phyloP scores from a whole-genome alignment of 30 jellyfish, hydroid and myxozoan species.

The Mastigias papua region DNA sequence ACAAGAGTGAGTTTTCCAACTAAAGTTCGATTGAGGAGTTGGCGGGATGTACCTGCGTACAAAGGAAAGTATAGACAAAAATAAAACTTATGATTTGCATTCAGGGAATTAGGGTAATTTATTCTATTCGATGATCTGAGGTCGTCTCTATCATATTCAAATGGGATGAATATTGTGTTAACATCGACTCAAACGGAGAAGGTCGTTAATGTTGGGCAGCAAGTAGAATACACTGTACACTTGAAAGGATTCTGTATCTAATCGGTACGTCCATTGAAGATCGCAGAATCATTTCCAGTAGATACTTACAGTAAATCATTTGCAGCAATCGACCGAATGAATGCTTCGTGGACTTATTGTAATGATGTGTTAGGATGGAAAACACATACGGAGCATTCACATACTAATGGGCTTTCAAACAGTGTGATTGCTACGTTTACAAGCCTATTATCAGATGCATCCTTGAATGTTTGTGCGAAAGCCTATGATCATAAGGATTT shows the following conservation, averaged over 20 bases:
- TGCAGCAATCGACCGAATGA: neutral
- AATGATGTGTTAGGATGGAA: neutral
- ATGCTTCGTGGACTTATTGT: conserved; percentile 11
- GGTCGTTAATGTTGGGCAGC: conserved; percentile 26
- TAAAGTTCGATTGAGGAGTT: conserved; percentile 33
- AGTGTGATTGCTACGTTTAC: neutral
- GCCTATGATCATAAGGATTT: conserved; percentile 32
- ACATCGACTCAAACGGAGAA: neutral
- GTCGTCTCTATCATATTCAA: conserved; percentile 50
- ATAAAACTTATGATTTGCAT: conserved; percentile 22
- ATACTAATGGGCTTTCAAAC: neutral
- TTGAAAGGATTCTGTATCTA: conserved; percentile 41
- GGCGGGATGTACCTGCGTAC: conserved; percentile 67
- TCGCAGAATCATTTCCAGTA: conserved; percentile 14
- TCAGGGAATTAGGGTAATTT: conserved; percentile 32
- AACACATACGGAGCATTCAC: neutral
- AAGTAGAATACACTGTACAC: neutral
- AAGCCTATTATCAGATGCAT: conserved; percentile 40
- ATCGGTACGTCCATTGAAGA: conserved; percentile 6
- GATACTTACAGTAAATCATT: conserved; percentile 5
- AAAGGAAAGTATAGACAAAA: conserved; percentile 34
- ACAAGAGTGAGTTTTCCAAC: neutral
- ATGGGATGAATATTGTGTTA: conserved; percentile 19
- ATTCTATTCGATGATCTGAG: conserved; percentile 33
- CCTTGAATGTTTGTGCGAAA: conserved; percentile 5